A percentile compares a stretch with the other conserved stretches of the same genome.
These are phyloP conservation scores for Choreutis nemorana DNA, from an alignment of 2,888 invertebrate genomes.

Conservation along the genomic window DNA sequence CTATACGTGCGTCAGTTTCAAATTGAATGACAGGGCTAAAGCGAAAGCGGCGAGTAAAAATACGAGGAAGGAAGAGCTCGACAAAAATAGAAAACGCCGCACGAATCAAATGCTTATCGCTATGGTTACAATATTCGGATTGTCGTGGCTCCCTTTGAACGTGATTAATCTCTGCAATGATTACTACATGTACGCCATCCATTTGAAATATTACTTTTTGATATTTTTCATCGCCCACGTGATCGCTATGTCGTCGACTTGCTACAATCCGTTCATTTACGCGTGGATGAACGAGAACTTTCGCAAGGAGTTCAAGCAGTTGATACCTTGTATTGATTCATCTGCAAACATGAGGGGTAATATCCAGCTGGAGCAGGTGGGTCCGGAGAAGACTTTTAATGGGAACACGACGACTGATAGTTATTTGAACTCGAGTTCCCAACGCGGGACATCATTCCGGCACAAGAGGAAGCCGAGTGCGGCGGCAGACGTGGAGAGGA, in stretches of 20 bases:
- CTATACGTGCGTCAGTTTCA: slow-evolving; percentile 91
- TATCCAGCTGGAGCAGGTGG: slow-evolving; percentile 58
- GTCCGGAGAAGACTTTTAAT: slow-evolving; percentile 76
- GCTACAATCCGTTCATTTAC: slow-evolving; percentile 96
- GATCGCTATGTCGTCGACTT: slow-evolving; percentile 94
- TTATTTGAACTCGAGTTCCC: slow-evolving; percentile 64
- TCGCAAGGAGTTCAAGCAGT: slow-evolving; percentile 89
- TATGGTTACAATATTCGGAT: slow-evolving; percentile 95
- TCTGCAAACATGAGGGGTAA: slow-evolving; percentile 43
- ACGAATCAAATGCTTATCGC: slow-evolving; percentile 97
- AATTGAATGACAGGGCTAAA: slow-evolving; percentile 83
- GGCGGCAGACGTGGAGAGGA: slow-evolving; percentile 67
- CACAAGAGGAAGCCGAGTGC: slow-evolving; percentile 66
- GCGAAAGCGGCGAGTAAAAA: slow-evolving; percentile 86
- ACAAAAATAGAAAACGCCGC: slow-evolving; percentile 86
- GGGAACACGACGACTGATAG: slow-evolving; percentile 78
- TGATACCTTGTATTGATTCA: slow-evolving; percentile 71
- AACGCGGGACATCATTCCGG: slow-evolving; percentile 59
- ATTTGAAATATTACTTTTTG: slow-evolving; percentile 86
- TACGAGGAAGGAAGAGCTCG: slow-evolving; percentile 87
- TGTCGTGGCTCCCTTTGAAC: slow-evolving; percentile 96
- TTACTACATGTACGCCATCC: slow-evolving; percentile 75
- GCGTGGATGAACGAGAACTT: slow-evolving; percentile 98
- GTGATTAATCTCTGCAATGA: slow-evolving; percentile 87
- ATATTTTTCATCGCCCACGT: slow-evolving; percentile 91